phyloP scores from a whole-genome alignment of 2,113 vertebrate species.

The Cavia aperea region DNA sequence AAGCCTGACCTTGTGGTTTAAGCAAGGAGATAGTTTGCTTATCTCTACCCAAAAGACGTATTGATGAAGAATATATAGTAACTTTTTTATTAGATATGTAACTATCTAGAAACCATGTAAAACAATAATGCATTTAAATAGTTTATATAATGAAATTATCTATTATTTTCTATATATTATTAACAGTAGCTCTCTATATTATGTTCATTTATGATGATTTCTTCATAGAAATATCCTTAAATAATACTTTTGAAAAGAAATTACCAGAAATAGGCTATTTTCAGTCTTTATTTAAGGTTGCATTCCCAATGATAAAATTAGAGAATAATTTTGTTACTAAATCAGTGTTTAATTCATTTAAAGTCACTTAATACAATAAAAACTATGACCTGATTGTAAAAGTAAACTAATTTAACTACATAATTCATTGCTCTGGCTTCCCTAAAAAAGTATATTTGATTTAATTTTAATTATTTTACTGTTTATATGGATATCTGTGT shows the following conservation, averaged over 20 bases:
- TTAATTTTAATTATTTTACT: background rate
- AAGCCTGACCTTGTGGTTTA: background rate
- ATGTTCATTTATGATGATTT: background rate
- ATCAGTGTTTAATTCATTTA: background rate
- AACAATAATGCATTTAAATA: background rate
- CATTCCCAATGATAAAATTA: background rate
- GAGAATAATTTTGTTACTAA: background rate
- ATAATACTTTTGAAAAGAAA: background rate
- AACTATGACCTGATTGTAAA: background rate
- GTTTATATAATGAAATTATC: background rate
- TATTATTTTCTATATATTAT: background rate
- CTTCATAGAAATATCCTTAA: background rate
- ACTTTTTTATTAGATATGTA: background rate
- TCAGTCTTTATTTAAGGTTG: background rate
- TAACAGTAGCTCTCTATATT: background rate
- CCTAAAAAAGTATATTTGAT: background rate
- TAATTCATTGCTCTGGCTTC: background rate
- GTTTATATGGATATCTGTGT: background rate
- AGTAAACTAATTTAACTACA: background rate
- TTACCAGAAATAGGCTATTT: background rate
- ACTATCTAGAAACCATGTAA: background rate
- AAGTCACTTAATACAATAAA: background rate
- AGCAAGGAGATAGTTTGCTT: background rate
- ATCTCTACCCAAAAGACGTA: background rate
- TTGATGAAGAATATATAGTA: background rate